phyloP scores from a whole-genome alignment of 2,888 invertebrate genomes.

The Epinotia brunnichana region DNA sequence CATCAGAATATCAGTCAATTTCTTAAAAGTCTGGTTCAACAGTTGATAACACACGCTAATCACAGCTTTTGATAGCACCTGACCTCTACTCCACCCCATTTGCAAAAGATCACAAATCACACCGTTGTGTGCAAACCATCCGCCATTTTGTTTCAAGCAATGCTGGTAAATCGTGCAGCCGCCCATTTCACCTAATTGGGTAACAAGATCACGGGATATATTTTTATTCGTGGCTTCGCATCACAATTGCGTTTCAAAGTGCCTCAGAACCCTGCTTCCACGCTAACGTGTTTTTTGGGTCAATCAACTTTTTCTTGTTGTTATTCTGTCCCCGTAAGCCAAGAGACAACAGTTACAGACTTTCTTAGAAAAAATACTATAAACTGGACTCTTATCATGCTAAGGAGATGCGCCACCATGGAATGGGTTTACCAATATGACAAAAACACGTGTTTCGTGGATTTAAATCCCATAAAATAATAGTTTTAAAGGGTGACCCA shows the following conservation, averaged over 20 bases:
- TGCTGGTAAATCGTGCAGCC: conserved; percentile 3
- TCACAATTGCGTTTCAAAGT: background rate
- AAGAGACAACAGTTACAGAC: too few relatives aligned
- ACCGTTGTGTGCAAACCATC: background rate
- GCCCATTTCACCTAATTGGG: conserved; percentile 33
- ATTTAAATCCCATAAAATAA: too few relatives aligned
- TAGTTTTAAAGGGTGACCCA: too few relatives aligned
- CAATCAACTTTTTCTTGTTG: too few relatives aligned
- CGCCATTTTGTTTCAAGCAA: conserved; percentile 5
- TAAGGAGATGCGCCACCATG: too few relatives aligned
- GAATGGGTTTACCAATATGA: too few relatives aligned
- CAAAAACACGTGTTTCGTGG: too few relatives aligned
- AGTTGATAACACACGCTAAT: conserved; percentile 1
- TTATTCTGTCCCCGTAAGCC: too few relatives aligned
- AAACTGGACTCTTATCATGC: too few relatives aligned
- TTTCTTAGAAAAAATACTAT: too few relatives aligned
- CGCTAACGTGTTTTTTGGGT: too few relatives aligned
- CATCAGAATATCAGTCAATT: background rate
- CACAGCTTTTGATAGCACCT: conserved; percentile 29
- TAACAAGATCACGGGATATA: conserved; percentile 16
- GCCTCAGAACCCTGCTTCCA: too few relatives aligned
- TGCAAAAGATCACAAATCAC: background rate
- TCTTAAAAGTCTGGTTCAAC: background rate
- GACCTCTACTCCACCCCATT: conserved; percentile 16
- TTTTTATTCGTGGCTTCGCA: background rate